phyloP scores from a whole-genome alignment of 2,888 invertebrate species.

The Zygaena filipendulae region DNA sequence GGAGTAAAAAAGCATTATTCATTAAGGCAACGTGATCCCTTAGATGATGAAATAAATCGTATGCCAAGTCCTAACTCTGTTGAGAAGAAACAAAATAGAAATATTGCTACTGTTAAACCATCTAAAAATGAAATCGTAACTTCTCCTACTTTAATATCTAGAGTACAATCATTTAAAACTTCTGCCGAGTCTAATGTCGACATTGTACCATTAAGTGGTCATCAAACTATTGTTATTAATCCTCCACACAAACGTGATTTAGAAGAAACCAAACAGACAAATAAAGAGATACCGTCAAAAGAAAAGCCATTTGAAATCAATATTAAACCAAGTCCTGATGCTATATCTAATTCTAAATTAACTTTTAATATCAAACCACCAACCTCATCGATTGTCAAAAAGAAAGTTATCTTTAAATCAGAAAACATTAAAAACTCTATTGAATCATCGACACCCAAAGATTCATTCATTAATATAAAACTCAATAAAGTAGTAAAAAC shows the following conservation, averaged over 20 bases:
- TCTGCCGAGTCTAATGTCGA: slow-evolving; percentile 56
- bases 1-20: slow-evolving; percentile 60
- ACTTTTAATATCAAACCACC: no score
- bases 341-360: background rate
- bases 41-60: slow-evolving; percentile 39
- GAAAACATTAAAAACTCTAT: slow-evolving; percentile 23
- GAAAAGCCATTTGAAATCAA: slow-evolving; percentile 15
- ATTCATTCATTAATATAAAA: slow-evolving; percentile 58
- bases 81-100: slow-evolving; percentile 28
- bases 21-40: slow-evolving; percentile 54
- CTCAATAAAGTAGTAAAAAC: slow-evolving; percentile 56
- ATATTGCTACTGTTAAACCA: slow-evolving; percentile 21
- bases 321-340: slow-evolving; percentile 3
- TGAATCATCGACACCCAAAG: slow-evolving; percentile 40
- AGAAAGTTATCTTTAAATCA: slow-evolving; percentile 22
- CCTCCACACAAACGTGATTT: slow-evolving; percentile 41
- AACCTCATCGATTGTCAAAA: slow-evolving; percentile 20
- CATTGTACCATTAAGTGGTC: slow-evolving; percentile 58
- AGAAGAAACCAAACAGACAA: slow-evolving; percentile 17
- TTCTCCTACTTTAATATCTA: slow-evolving; percentile 42
- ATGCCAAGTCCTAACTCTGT: slow-evolving; percentile 49
- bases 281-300: slow-evolving; percentile 7
- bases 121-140: slow-evolving; percentile 31
- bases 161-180: slow-evolving; percentile 59
- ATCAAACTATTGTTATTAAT: slow-evolving; percentile 63